Evolutionary conservation across 2,888 invertebrate species (phyloP).

Genomic region (Chymomyza caudatula): DNA sequence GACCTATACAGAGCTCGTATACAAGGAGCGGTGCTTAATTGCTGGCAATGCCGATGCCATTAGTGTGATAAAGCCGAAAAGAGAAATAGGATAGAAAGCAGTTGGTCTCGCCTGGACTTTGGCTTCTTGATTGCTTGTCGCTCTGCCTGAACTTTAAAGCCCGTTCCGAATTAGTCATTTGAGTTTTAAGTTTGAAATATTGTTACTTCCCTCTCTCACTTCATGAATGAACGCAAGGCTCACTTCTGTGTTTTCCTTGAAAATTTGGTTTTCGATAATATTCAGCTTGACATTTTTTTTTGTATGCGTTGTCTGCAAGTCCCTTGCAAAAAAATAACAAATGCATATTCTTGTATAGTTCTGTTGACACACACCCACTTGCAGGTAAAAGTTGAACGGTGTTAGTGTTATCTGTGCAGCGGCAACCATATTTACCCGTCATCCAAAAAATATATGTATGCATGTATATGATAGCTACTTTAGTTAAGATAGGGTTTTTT

Average conservation of each 20-base stretch:
- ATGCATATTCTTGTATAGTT: constrained; percentile 60
- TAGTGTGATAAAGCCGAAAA: constrained; percentile 33
- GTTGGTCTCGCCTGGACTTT: constrained; percentile 4
- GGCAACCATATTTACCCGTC: constrained; percentile 69
- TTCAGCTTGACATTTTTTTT: constrained; percentile 38
- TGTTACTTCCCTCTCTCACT: constrained; percentile 9
- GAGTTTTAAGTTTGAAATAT: constrained; percentile 37
- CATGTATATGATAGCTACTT: constrained; percentile 37
- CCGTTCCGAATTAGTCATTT: constrained; percentile 29
- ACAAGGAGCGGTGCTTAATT: constrained; percentile 46
- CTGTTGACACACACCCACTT: constrained; percentile 15
- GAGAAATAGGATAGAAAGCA: constrained; percentile 11
- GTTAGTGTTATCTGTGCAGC: constrained; percentile 60
- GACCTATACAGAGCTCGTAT: neutral
- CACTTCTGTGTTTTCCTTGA: constrained; percentile 60
- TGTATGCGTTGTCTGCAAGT: constrained; percentile 52
- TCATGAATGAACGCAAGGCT: neutral
- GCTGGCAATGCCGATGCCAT: constrained; percentile 51
- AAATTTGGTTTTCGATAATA: constrained; percentile 68
- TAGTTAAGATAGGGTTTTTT: constrained; percentile 31
- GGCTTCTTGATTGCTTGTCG: constrained; percentile 1
- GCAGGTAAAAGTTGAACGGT: constrained; percentile 46
- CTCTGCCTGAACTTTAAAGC: constrained; percentile 5
- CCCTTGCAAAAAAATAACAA: constrained; percentile 65
- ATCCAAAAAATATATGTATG: constrained; percentile 27